Percentiles rank a stretch among this genome's conserved stretches.
These are phyloP conservation scores for Falco concolor DNA, from an alignment of 2,797 vertebrate genomes.

Conservation along the genomic window DNA sequence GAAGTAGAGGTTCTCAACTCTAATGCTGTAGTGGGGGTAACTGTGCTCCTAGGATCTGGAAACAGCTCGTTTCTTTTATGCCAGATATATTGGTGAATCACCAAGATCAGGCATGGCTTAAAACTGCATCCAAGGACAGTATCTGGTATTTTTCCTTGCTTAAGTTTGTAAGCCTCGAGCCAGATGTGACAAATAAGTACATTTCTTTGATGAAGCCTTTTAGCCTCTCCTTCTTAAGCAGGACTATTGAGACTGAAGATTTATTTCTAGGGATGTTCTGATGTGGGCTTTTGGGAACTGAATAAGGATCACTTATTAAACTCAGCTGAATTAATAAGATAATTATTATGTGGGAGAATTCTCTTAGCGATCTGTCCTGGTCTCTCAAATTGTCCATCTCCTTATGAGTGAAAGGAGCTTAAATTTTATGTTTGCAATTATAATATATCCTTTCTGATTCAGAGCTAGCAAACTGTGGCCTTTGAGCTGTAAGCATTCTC, in stretches of 20 bases:
- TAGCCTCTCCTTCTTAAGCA: conserved; percentile 3
- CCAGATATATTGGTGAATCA: background rate
- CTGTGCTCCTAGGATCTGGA: background rate
- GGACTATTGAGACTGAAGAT: background rate
- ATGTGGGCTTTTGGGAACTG: conserved; percentile 18
- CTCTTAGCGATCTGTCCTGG: background rate
- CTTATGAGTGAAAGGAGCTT: conserved; percentile 36
- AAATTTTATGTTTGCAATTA: conserved; percentile 53
- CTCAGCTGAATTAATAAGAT: conserved; percentile 45
- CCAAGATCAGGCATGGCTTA: background rate
- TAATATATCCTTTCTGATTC: conserved; percentile 46
- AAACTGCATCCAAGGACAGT: background rate
- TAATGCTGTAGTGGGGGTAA: background rate
- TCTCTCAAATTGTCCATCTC: conserved; percentile 41
- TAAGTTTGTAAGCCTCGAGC: background rate
- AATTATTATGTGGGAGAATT: conserved; percentile 45
- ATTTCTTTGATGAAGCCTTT: background rate
- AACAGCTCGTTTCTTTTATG: background rate
- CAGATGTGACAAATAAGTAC: background rate
- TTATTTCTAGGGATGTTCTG: conserved; percentile 38
- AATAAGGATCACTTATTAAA: conserved; percentile 34
- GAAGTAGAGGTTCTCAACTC: background rate
- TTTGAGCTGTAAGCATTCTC: conserved; percentile 27
- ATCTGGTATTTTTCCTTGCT: background rate
- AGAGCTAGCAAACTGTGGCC: conserved; percentile 26